Percentiles rank a stretch among this genome's conserved stretches.
Evolutionary conservation across 2,797 vertebrate species (phyloP).

Genomic region (Pangasius macronema): DNA sequence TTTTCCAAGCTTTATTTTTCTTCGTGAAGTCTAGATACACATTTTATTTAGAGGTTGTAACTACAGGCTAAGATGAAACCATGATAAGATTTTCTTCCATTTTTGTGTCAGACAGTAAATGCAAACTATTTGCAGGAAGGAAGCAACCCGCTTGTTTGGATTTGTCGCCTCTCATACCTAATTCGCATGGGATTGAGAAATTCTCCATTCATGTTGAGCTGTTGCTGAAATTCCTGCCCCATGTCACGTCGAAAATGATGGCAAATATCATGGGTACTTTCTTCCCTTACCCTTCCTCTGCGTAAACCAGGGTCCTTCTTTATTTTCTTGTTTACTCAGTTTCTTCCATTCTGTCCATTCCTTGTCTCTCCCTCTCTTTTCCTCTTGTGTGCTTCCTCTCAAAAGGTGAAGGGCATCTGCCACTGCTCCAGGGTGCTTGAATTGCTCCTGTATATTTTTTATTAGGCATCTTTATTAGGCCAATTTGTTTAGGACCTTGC

Average conservation of each 20-base stretch:
- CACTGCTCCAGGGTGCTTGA: constrained; percentile 24
- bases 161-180: background rate
- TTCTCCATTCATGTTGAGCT: background rate
- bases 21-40: too few species aligned
- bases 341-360: background rate
- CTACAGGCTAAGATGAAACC: background rate
- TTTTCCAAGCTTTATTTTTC: background rate
- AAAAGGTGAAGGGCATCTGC: background rate
- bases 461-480: constrained; percentile 46
- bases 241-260: background rate
- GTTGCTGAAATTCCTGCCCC: background rate
- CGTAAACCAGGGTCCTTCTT: background rate
- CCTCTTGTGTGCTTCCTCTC: background rate
- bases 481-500: constrained; percentile 48
- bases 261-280: background rate
- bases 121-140: background rate
- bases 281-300: background rate
- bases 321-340: background rate
- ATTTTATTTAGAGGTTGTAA: background rate
- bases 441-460: constrained; percentile 34
- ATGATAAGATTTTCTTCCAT: background rate
- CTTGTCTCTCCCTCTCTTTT: background rate
- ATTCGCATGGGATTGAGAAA: background rate
- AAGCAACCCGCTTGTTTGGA: background rate
- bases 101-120: background rate